Evolutionary conservation across 2,797 vertebrate species (phyloP), one percentile per base, ranked within the genome.

Genomic region (Smutsia temminckii): DNA sequence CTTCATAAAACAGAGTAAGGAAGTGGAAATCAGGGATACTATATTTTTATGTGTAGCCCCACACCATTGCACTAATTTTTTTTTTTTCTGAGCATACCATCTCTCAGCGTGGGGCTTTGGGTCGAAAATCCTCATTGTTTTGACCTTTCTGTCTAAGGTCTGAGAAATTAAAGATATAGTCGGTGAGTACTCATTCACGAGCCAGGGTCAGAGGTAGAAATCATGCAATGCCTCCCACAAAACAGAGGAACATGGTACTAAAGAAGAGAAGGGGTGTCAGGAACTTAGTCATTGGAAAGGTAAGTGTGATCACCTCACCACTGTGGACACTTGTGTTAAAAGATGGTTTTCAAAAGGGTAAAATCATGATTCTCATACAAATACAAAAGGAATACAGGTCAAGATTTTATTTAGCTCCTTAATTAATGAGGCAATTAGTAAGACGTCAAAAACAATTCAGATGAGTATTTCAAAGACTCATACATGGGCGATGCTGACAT

Each of bases 361-460:
- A 34, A 40, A 40, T 51, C 25, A 64, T 74, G n/a, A 90, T 37
- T 85, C 51, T 72, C 37, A 87, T 46, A 42, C 21, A 71, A 72
- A 87, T 20, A 32, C 23, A 75, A 77, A 92, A 66, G 27, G 57
- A 95, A 81, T 34, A 20, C 32, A 64, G 34, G 27, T 63, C 57
- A 97, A 80, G 16, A 68, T 85, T 42, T 72, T 49, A 81, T 25
- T 57, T 79, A 92, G 68, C 11, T 94, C 27, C 46, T 81, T 69
- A 66, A 23, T 83, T 64, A 93, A 68, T 75, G 72, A 75, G 5
- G 42, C 23, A 61, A 68, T 74, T 21, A 34, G 16, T 59, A 90
- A 61, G 14, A 74, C 87, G 34, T 85, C 64, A 79, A 85, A 84
- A 91, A 77, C 4, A 84, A 37, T 63, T 71, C 23, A 69, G 55